A percentile compares a stretch with the other conserved stretches of the same genome.
phyloP scores from a whole-genome alignment of 2,888 invertebrate genomes.

The Pachydiplax longipennis region DNA sequence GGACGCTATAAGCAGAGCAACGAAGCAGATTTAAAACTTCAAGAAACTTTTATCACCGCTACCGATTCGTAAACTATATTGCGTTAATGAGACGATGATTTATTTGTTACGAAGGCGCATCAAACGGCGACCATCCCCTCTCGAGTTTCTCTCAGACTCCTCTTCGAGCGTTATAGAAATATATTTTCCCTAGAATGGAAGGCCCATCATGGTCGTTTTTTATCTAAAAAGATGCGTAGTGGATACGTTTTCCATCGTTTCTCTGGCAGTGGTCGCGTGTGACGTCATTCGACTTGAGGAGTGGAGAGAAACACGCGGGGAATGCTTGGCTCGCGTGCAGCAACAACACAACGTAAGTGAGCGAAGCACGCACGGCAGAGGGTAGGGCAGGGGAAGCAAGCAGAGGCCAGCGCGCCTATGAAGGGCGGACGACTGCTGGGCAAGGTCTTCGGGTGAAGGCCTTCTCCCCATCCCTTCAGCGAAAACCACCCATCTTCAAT shows the following conservation, averaged over 20 bases:
- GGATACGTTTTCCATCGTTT: constrained; percentile 16
- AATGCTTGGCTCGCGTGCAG: constrained; percentile 31
- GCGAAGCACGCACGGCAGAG: constrained; percentile 14
- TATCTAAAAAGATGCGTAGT: constrained; percentile 19
- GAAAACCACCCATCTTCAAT: background rate
- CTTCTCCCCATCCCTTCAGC: background rate
- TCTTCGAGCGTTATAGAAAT: background rate
- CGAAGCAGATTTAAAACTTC: too few relatives aligned
- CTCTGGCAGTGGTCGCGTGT: constrained; percentile 26
- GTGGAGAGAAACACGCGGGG: background rate
- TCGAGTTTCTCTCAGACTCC: background rate
- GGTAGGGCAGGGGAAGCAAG: constrained; percentile 2
- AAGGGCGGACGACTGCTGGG: constrained; percentile 15
- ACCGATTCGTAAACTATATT: too few relatives aligned
- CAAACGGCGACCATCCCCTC: background rate
- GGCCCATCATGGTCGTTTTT: background rate
- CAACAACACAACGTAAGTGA: constrained; percentile 43
- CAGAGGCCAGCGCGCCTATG: constrained; percentile 22
- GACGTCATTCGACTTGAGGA: constrained; percentile 2
- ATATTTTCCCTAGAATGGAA: background rate
- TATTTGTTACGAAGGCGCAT: too few relatives aligned
- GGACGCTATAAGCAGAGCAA: too few relatives aligned
- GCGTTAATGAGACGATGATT: too few relatives aligned
- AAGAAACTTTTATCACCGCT: too few relatives aligned
- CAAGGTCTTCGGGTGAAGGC: constrained; percentile 40